Evolutionary conservation across 2,113 vertebrate species (phyloP), one percentile per base, ranked within the genome.

Genomic region (Protobothrops mucrosquamatus): DNA sequence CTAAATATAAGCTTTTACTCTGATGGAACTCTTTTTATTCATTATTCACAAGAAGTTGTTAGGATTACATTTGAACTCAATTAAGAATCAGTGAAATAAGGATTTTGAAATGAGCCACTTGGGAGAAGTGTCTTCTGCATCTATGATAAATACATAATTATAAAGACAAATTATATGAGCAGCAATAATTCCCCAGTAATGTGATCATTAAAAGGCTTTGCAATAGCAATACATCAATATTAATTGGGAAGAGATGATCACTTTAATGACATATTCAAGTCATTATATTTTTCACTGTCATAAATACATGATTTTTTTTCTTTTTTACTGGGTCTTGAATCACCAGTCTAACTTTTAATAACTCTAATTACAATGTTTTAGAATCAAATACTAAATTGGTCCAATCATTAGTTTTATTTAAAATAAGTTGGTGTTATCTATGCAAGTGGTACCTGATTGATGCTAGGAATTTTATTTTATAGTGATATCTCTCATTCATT

Each of bases 171-270:
- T 98, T 98, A 98, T 98, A 98, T 97, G 97, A 98, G 96, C 91
- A 96, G 97, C 97, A 97, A 98, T 99, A 98, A 98, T 98, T 98
- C 98, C 96, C 96, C 94, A 95, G 98, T 98, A 98, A 98, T 97
- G 96, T 94, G 97, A 98, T 98, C 98, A 98, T 99, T 99, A 99
- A 98, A 98, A 98, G 96, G 95, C 95, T 96, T 97, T 96, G 95
- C 92, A 97, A 97, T 94, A 97, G 97, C 97, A 97, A 98, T 99
- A 98, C 95, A 98, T 99, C 98, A 99, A 95, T 96, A 96, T 98
- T 99, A 99, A 99, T 99, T 99, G 98, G 98, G 97, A 97, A 98
- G 97, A 97, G 97, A 98, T 98, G 98, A 99, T 98, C 97, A 98
- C 97, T 97, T 97, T 96, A 97, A 97, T 96, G 97, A 97, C 97